Percentiles rank a stretch among this genome's conserved stretches.
Conservation (phyloP, 1,140 invertebrate species). For the Campoletis sonorensis region DNA sequence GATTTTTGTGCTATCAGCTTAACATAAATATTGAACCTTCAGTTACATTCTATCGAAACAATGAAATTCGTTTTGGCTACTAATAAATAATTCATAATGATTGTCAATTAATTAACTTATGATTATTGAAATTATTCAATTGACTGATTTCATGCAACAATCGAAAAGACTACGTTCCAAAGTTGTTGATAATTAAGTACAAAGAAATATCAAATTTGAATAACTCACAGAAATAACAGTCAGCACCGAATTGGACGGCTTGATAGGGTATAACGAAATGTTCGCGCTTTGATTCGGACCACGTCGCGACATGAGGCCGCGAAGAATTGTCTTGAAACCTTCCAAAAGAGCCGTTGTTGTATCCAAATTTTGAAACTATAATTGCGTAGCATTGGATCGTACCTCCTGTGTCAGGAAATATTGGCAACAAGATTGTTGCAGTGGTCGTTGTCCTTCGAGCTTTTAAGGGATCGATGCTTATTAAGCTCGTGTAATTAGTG, state of each 20-base stretch:
- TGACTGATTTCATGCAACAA: neutral
- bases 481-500: slow-evolving; percentile 61
- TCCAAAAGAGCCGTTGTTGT: slow-evolving; percentile 47
- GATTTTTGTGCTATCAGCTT: too few relatives aligned
- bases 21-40: too few relatives aligned
- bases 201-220: neutral
- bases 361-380: slow-evolving; percentile 62
- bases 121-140: too few relatives aligned
- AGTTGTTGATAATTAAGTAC: neutral
- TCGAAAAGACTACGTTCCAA: neutral
- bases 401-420: slow-evolving; percentile 64
- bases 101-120: too few relatives aligned
- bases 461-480: slow-evolving; percentile 67
- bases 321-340: slow-evolving; percentile 56
- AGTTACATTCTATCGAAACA: too few relatives aligned
- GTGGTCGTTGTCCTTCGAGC: slow-evolving; percentile 62
- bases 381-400: slow-evolving; percentile 67
- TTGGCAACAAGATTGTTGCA: slow-evolving; percentile 64
- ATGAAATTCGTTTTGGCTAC: too few relatives aligned
- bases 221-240: slow-evolving; percentile 54
- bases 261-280: slow-evolving; percentile 68
- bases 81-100: too few relatives aligned
- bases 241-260: slow-evolving; percentile 60
- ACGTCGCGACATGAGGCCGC: slow-evolving; percentile 63
- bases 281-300: slow-evolving; percentile 63